Base-by-base conservation (phyloP, 2,888 invertebrate species). In the Cephus nigrinus region DNA sequence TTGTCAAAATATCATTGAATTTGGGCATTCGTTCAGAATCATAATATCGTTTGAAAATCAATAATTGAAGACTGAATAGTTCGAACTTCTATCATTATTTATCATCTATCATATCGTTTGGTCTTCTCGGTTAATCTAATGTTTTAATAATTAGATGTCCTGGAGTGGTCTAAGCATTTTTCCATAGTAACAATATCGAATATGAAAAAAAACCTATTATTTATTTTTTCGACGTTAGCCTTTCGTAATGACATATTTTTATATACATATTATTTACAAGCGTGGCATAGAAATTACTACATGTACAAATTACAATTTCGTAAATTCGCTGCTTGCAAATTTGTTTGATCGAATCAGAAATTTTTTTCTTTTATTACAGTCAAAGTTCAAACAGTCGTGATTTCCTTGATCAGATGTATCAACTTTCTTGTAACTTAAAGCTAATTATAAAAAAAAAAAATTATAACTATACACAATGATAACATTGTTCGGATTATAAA, bases 61-160 rank as follows among this genome's bases (percentile, higher is more conserved):
- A 78, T 74, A 77, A 69, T 75, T 72, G 77, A 79, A 78, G 77
- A 74, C 75, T 73, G 73, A 80, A 40, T 30, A 77, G 76, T 80
- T 73, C 31, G 40, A 75, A 78, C 78, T 76, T 35, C 73, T 35
- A 71, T 71, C 36, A 72, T 73, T 77, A 33, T 76, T 73, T 75
- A 69, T 74, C 75, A 68, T 76, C 33, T 75, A 55, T 68, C 1
- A 55, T 55, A 23, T 55, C 9, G 9, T 55, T 55, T 55, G 9
- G 55, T 55, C 9, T 15, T 55, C 23, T 55, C 55, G 2, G 23
- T 35, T 31, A 33, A 35, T 33, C n/a, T 73, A 30, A 35, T 73
- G 23, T 69, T 73, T 69, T 77, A 36, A 77, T 72, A 55, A 23
- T 71, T 12, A 71, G 15, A 69, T 36, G 72, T 75, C 78, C 75